These are phyloP conservation scores for Odontomyia ornata DNA, from an alignment of 2,888 invertebrate species.

Conservation along the genomic window DNA sequence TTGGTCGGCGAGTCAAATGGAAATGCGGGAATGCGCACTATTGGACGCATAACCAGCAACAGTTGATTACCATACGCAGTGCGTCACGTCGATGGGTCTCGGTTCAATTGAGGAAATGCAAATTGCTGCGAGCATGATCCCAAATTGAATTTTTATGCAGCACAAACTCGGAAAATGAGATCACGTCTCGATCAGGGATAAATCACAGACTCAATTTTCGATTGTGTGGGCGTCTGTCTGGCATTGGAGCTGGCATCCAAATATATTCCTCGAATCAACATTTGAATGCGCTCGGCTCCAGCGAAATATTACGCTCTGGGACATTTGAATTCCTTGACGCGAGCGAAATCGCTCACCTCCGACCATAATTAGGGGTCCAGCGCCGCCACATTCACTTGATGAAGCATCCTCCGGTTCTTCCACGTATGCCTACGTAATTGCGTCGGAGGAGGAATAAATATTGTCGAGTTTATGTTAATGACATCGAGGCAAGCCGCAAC, in stretches of 20 bases:
- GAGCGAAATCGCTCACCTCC: constrained; percentile 44
- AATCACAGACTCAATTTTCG: constrained; percentile 25
- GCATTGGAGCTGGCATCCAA: constrained; percentile 30
- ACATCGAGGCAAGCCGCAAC: constrained; percentile 24
- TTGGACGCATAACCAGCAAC: too few species aligned
- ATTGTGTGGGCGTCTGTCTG: constrained; percentile 49
- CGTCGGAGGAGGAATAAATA: constrained; percentile 40
- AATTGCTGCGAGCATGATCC: background rate
- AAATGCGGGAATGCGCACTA: too few species aligned
- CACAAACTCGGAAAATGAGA: background rate
- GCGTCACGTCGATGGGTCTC: too few species aligned
- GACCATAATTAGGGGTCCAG: constrained; percentile 46
- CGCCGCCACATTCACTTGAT: background rate
- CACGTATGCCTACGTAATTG: constrained; percentile 1
- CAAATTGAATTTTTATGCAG: constrained; percentile 7
- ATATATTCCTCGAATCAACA: constrained; percentile 8
- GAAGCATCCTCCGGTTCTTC: background rate
- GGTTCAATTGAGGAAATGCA: background rate
- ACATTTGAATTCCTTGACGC: constrained; percentile 49
- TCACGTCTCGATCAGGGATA: constrained; percentile 21
- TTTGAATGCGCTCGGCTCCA: background rate
- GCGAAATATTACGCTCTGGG: constrained; percentile 47
- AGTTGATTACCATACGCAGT: too few species aligned
- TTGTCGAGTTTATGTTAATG: constrained; percentile 41
- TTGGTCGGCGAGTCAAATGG: too few species aligned